Conservation (phyloP, 1,140 invertebrate species). For the Antheraea pernyi region DNA sequence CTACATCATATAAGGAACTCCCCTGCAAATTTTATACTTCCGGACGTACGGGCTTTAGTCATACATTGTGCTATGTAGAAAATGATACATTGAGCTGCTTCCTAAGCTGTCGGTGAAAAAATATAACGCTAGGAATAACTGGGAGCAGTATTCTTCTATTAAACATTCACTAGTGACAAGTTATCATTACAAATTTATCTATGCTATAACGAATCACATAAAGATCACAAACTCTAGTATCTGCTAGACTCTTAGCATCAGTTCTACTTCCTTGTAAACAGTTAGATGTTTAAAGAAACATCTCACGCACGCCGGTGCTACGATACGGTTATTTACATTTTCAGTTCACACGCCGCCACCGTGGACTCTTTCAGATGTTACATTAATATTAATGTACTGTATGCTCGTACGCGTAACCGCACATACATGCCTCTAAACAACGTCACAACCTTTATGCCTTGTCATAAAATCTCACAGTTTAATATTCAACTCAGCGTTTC, state of each 20-base stretch:
- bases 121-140: too few species aligned
- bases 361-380: constrained; percentile 36
- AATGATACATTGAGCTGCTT: too few species aligned
- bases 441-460: not conserved
- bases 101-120: too few species aligned
- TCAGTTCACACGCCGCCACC: constrained; percentile 55
- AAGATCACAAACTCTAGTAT: not conserved
- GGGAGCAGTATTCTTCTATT: too few species aligned
- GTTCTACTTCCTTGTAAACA: constrained; percentile 22
- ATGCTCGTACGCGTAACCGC: constrained; percentile 19
- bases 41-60: too few species aligned
- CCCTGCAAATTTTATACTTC: too few species aligned
- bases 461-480: not conserved
- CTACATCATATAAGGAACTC: too few species aligned
- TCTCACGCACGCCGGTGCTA: constrained; percentile 32
- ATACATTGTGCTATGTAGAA: too few species aligned
- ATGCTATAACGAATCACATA: not conserved
- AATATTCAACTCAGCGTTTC: not conserved
- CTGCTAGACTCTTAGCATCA: not conserved
- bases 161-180: too few species aligned
- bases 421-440: constrained; percentile 12
- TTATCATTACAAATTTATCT: too few species aligned
- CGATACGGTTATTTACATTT: constrained; percentile 62
- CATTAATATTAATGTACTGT: constrained; percentile 52
- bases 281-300: constrained; percentile 40